Evolutionary conservation across 2,888 invertebrate genomes (phyloP), one percentile per base, ranked within the genome.

Genomic region (Ectobius pallidus): DNA sequence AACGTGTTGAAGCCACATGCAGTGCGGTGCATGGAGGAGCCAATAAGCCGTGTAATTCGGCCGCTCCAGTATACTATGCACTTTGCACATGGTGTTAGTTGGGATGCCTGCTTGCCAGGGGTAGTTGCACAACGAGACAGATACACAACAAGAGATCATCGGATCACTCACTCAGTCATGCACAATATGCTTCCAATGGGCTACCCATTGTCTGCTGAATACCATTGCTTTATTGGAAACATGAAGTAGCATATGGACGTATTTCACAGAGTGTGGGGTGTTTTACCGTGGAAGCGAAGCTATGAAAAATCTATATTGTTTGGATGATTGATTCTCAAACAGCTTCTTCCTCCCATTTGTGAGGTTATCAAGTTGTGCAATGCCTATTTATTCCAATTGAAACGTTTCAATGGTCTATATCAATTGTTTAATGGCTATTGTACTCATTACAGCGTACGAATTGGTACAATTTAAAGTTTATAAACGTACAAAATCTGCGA

Each of bases 51-150:
- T 65, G 65, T 65, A 65, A 65, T 65, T 44, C 65, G 44, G 27
- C 46, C 7, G 3, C 46, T 3, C 22, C 58, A 16, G 58, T 18
- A 25, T 52, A 52, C 30, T 30, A 65, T 65, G 65, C 65, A 65
- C 65, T 46, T 65, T 65, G 65, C 46, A 46, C 44, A 42, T 46
- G 65, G 65, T 65, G 65, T 65, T 65, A 65, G 65, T 65, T 65
- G 65, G 46, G 25, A 27, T 65, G 65, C 65, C 65, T 65, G 65
- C 46, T 65, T 46, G 46, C 65, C 65, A 65, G 65, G 65, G 65
- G 65, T 65, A 58, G 58, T 58, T 65, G 65, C 65, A 20, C 39
- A 20, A 42, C 22, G 22, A 42, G 22, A 63, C 39, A 63, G 25
- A 25, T 25, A 25, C 58, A 30, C 32, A 30, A 30, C 58, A 58